Evolutionary conservation across 2,113 vertebrate species (phyloP), one percentile per base, ranked within the genome.

Genomic region (Lophius piscatorius): DNA sequence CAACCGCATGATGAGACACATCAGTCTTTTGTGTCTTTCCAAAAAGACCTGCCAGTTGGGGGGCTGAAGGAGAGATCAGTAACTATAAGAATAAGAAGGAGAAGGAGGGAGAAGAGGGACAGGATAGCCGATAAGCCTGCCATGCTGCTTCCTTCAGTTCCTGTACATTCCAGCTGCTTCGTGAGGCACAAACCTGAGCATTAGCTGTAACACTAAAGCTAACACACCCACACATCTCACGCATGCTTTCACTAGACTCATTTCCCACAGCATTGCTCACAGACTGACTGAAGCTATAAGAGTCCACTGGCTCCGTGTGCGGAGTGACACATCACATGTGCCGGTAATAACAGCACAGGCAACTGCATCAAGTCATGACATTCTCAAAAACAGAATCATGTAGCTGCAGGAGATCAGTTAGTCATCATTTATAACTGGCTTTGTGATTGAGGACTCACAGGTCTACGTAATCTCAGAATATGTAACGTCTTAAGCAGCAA

Each of bases 161-260:
- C 63, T 91, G 70, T 83, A 69, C 80, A 90, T 90, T 88, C 90
- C 86, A 83, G 77, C 86, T 80, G 85, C 82, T 86, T 84, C 29
- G 75, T 55, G 79, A 76, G 78, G 78, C 86, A 81, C 81, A 84
- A 91, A 83, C 70, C 66, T 58, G 68, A 81, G 86, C 62, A 60
- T 77, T 80, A 75, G 82, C 52, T 40, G 69, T 50, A 63, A 68
- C 51, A 44, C 87, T 81, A 84, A 85, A 80, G 77, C 77, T 69
- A 85, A 85, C 85, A 85, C 79, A 16, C 86, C 75, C 88, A 85
- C 77, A 40, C 80, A 85, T 80, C 79, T 87, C 83, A 90, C 61
- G 82, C 87, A 83, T 89, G 85, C 84, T 85, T 88, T 85, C 80
- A 85, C 87, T 83, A 76, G 35, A 35, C 73, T 81, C 82, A 58